Conservation (phyloP, 2,888 invertebrate genomes). For the Pimpla rufipes region DNA sequence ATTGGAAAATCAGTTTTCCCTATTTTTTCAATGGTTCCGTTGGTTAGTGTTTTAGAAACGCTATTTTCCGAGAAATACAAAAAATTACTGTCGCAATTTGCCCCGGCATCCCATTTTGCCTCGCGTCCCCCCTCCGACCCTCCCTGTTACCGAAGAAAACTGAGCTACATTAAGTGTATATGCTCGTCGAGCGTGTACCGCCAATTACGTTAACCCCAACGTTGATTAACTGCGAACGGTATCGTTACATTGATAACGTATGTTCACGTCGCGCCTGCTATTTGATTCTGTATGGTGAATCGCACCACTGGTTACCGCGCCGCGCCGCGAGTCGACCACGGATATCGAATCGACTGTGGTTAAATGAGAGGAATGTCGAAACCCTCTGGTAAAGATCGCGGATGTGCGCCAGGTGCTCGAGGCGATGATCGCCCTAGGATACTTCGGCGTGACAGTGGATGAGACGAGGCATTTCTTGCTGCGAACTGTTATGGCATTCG, state of each 20-base stretch:
- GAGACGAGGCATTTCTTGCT: background rate
- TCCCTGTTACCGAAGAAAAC: too few relatives aligned
- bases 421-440: constrained; percentile 49
- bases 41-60: too few relatives aligned
- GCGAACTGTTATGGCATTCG: background rate
- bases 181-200: background rate
- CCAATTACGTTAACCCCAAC: constrained; percentile 50
- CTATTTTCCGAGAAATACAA: too few relatives aligned
- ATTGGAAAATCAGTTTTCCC: too few relatives aligned
- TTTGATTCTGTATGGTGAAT: constrained; percentile 35
- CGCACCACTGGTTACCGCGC: constrained; percentile 47
- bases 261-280: constrained; percentile 40
- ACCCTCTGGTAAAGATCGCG: constrained; percentile 24
- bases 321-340: constrained; percentile 20
- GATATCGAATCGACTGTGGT: constrained; percentile 42
- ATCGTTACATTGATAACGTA: constrained; percentile 58
- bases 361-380: constrained; percentile 49
- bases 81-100: too few relatives aligned
- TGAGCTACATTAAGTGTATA: background rate
- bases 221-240: constrained; percentile 60
- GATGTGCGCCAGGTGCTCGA: constrained; percentile 48
- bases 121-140: too few relatives aligned
- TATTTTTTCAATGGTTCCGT: too few relatives aligned
- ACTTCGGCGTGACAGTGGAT: constrained; percentile 17
- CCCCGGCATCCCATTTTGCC: too few relatives aligned